Conservation (phyloP, 2,888 invertebrate species). For the Neoascia interrupta region DNA sequence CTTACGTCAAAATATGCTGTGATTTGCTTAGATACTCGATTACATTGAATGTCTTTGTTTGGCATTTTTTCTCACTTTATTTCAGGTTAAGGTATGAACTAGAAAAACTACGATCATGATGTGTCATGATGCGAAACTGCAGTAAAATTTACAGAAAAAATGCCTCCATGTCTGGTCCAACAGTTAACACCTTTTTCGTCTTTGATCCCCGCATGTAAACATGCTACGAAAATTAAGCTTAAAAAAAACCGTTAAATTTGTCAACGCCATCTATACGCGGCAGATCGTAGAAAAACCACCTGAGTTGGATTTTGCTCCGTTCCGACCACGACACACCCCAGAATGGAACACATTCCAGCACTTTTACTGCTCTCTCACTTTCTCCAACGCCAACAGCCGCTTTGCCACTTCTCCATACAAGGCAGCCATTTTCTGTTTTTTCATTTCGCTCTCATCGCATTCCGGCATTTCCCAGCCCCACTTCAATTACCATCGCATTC, state of each 20-base stretch:
- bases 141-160: no score
- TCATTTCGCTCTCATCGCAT: constrained; percentile 1
- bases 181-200: no score
- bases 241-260: background rate
- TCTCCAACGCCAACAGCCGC: background rate
- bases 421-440: constrained; percentile 56
- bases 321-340: background rate
- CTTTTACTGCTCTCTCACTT: constrained; percentile 30
- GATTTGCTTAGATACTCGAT: no score
- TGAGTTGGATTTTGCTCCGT: constrained; percentile 5
- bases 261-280: constrained; percentile 26
- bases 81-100: no score
- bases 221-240: no score
- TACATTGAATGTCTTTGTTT: no score
- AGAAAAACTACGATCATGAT: no score
- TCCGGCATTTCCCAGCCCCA: constrained; percentile 27
- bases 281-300: background rate
- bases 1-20: no score
- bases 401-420: background rate
- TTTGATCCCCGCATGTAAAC: no score
- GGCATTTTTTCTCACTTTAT: no score
- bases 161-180: no score
- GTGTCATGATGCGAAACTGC: no score
- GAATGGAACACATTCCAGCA: constrained; percentile 31
- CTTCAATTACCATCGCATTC: constrained; percentile 23